Conservation (phyloP, 30 jellyfish, hydroid and myxozoan species). For the Aurelia sp. region DNA sequence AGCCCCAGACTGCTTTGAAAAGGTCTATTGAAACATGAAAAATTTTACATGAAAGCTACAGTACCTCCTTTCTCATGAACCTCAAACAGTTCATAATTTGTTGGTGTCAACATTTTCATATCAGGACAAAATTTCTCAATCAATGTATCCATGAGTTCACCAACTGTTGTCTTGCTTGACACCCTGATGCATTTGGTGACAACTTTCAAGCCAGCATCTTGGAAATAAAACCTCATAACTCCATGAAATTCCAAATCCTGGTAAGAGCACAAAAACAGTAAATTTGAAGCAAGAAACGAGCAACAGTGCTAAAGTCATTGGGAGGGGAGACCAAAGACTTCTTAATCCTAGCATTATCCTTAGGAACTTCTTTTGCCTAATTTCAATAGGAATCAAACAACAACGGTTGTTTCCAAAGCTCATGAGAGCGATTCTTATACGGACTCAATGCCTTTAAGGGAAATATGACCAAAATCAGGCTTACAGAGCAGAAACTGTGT, state of each 20-base stretch:
- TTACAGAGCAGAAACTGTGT: no score
- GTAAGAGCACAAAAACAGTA: background rate
- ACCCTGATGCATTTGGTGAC: conserved; percentile 95
- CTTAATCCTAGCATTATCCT: no score
- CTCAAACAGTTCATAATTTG: conserved; percentile 87
- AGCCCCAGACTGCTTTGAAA: no score
- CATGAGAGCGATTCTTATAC: no score
- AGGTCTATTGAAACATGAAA: no score
- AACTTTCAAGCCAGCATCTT: conserved; percentile 84
- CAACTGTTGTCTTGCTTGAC: conserved; percentile 75
- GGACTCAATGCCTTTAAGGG: no score
- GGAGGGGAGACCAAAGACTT: no score
- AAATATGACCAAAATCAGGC: no score
- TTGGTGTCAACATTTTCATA: conserved; percentile 88
- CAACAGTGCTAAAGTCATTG: no score
- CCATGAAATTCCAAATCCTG: conserved; percentile 93
- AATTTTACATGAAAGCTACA: background rate
- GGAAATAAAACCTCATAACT: conserved; percentile 93
- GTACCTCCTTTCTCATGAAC: conserved; percentile 95
- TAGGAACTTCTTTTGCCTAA: no score
- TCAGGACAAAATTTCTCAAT: conserved; percentile 96
- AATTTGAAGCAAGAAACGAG: background rate
- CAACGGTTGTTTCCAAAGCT: no score
- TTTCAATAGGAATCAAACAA: no score
- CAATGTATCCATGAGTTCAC: conserved; percentile 84